A percentile compares a stretch with the other conserved stretches of the same genome.
phyloP scores from a whole-genome alignment of 2,888 invertebrate species.

The Boloria selene region DNA sequence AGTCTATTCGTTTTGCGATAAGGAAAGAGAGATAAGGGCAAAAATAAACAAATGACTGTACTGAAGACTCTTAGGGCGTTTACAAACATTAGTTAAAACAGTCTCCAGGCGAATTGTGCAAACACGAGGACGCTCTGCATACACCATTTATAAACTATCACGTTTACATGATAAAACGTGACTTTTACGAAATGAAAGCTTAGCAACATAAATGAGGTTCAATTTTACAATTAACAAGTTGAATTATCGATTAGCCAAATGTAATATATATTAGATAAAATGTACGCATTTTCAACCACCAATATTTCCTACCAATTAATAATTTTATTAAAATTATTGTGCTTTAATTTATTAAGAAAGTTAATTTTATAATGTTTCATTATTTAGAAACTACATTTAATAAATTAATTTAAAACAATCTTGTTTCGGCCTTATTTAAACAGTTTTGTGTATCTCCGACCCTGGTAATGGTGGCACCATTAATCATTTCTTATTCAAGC shows the following conservation, averaged over 20 bases:
- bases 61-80: constrained; percentile 44
- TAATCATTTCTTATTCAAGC: constrained; percentile 58
- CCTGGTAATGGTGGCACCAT: constrained; percentile 60
- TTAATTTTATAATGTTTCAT: neutral
- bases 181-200: neutral
- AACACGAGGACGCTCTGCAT: constrained; percentile 2
- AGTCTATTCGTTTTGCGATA: constrained; percentile 52
- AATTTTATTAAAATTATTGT: too few relatives aligned
- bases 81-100: constrained; percentile 25
- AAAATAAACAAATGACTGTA: constrained; percentile 63
- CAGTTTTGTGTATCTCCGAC: constrained; percentile 53
- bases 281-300: neutral
- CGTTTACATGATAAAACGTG: neutral
- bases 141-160: constrained; percentile 16
- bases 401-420: neutral
- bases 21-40: constrained; percentile 52
- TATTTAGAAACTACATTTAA: neutral
- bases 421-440: constrained; percentile 48
- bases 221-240: neutral
- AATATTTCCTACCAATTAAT: too few relatives aligned
- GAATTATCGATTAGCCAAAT: neutral
- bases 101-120: constrained; percentile 18
- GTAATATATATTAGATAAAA: neutral
- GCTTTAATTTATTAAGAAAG: too few relatives aligned
- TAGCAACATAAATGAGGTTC: neutral